Conservation (phyloP, 2,888 invertebrate species). For the Volucella inflata region DNA sequence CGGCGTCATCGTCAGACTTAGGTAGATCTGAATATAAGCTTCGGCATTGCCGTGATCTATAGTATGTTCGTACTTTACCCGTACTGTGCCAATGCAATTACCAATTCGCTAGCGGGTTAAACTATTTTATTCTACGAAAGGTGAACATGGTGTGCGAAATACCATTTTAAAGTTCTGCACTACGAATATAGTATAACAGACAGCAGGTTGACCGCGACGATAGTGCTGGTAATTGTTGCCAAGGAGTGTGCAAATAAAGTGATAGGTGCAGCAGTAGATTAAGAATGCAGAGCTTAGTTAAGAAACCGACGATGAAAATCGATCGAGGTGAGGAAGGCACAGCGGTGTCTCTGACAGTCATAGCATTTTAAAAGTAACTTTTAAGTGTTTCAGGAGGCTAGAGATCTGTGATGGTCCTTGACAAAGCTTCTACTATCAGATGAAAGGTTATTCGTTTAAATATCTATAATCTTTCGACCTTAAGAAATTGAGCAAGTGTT, state of each 20-base stretch:
- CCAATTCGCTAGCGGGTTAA: constrained; percentile 58
- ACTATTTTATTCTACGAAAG: constrained; percentile 60
- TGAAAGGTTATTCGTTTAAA: too few species aligned
- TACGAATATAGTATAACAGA: neutral
- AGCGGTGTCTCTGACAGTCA: too few species aligned
- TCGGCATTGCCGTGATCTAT: constrained; percentile 37
- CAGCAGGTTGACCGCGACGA: constrained; percentile 51
- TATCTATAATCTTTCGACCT: too few species aligned
- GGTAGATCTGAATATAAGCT: constrained; percentile 32
- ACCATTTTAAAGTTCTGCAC: constrained; percentile 53
- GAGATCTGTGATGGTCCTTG: neutral
- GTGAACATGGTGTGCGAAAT: constrained; percentile 62
- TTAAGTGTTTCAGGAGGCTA: too few species aligned
- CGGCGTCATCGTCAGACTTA: neutral
- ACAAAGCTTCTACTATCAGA: too few species aligned
- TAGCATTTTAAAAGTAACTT: too few species aligned
- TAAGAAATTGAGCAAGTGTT: too few species aligned
- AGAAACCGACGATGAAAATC: constrained; percentile 32
- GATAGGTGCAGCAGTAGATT: constrained; percentile 59
- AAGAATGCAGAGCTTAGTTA: constrained; percentile 41
- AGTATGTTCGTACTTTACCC: neutral
- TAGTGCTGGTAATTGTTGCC: constrained; percentile 36
- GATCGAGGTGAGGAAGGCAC: neutral
- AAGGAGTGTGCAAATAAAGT: constrained; percentile 48
- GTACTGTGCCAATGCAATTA: constrained; percentile 49